phyloP scores from a whole-genome alignment of 2,888 invertebrate species.

The Carabus problematicus region DNA sequence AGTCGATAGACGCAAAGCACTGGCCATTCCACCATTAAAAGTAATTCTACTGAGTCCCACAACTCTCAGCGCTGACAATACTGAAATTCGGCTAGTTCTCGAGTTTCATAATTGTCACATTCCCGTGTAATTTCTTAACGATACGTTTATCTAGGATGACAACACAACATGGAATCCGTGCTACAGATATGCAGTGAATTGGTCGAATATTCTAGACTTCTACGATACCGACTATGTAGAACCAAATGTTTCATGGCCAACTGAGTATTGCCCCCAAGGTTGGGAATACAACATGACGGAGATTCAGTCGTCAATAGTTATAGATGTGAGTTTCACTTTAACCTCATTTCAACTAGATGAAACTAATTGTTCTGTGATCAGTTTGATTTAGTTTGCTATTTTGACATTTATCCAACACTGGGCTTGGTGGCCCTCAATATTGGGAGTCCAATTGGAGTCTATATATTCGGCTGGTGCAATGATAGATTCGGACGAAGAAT shows the following conservation, averaged over 20 bases:
- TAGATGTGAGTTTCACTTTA: conserved; percentile 70
- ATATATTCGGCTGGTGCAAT: conserved; percentile 84
- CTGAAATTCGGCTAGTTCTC: neutral
- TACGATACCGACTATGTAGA: conserved; percentile 49
- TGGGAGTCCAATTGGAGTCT: conserved; percentile 90
- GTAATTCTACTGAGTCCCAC: conserved; percentile 7
- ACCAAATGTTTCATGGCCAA: conserved; percentile 67
- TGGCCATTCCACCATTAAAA: conserved; percentile 68
- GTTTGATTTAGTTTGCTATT: conserved; percentile 90
- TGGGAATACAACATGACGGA: conserved; percentile 79
- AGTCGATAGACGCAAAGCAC: conserved; percentile 64
- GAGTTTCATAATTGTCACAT: neutral
- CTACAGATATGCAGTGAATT: conserved; percentile 74
- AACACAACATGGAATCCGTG: conserved; percentile 71
- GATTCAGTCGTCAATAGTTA: conserved; percentile 80
- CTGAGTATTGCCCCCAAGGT: conserved; percentile 75
- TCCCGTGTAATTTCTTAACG: too few species aligned
- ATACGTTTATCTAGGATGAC: conserved; percentile 28
- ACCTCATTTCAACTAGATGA: neutral
- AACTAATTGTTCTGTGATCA: conserved; percentile 59
- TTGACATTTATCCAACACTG: conserved; percentile 85
- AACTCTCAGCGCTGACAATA: neutral
- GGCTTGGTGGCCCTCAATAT: conserved; percentile 85
- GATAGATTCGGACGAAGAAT: conserved; percentile 86
- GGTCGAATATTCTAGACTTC: conserved; percentile 65